Conservation (phyloP, 2,888 invertebrate species). For the Tridacna gigas region DNA sequence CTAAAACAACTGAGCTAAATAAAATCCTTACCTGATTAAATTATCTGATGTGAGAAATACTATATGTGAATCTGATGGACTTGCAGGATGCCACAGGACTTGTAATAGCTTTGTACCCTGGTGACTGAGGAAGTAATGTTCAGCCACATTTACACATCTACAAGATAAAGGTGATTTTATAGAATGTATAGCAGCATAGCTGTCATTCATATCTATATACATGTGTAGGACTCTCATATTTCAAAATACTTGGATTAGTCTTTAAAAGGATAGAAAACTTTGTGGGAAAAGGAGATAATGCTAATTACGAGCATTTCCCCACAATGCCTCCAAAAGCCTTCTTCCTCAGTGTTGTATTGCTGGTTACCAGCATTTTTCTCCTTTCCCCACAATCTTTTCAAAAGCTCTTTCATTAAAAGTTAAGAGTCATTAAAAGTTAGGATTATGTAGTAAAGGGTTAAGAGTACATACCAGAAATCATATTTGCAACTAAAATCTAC, state of each 20-base stretch:
- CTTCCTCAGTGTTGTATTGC: not conserved
- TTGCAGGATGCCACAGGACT: constrained; percentile 94
- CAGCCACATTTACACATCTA: constrained; percentile 91
- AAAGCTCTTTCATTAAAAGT: too few species aligned
- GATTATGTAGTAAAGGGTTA: not conserved
- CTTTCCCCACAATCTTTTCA: not conserved
- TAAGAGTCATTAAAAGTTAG: too few species aligned
- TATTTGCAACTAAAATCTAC: not conserved
- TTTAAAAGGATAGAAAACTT: too few species aligned
- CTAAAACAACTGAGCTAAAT: not conserved
- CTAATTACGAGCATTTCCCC: not conserved
- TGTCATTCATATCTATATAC: too few species aligned
- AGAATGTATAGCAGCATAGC: not conserved
- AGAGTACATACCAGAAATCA: not conserved
- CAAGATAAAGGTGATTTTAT: constrained; percentile 33
- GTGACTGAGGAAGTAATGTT: constrained; percentile 89
- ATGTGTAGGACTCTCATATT: too few species aligned
- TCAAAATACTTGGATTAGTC: too few species aligned
- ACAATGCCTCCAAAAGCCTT: too few species aligned
- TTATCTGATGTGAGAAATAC: constrained; percentile 94
- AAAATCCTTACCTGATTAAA: constrained; percentile 81
- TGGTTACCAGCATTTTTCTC: not conserved
- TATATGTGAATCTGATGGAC: constrained; percentile 90
- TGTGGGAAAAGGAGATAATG: not conserved
- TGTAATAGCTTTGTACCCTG: constrained; percentile 85